These are phyloP conservation scores for Cyanistes caeruleus DNA, from an alignment of 2,113 vertebrate species.

Conservation along the genomic window DNA sequence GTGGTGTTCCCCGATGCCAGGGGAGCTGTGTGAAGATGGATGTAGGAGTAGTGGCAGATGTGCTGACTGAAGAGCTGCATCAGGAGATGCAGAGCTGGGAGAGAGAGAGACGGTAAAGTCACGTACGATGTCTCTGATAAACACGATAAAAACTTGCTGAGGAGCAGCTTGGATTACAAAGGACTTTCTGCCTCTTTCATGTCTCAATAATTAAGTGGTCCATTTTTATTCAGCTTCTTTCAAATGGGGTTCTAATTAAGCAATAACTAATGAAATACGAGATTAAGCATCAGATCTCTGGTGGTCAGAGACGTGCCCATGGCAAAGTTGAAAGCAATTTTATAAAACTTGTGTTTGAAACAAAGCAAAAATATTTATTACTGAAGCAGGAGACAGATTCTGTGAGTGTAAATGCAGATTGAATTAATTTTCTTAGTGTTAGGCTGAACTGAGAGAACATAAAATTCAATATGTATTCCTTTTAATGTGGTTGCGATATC, in stretches of 20 bases:
- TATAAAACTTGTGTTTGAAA: not conserved
- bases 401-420: not conserved
- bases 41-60: conserved; percentile 12
- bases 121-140: not conserved
- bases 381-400: not conserved
- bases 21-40: not conserved
- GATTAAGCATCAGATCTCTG: not conserved
- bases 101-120: not conserved
- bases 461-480: not conserved
- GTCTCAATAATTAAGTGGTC: not conserved
- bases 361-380: not conserved
- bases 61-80: conserved; percentile 12
- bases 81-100: not conserved
- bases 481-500: conserved; percentile 24
- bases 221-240: conserved; percentile 19
- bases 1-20: not conserved
- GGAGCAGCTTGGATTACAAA: conserved; percentile 11
- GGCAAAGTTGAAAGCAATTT: not conserved
- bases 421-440: conserved; percentile 2
- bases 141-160: conserved; percentile 37
- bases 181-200: conserved; percentile 27
- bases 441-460: not conserved
- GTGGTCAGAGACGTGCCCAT: not conserved
- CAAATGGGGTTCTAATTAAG: conserved; percentile 38
- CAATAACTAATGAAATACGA: not conserved